Evolutionary conservation across 2,113 vertebrate species (phyloP), one percentile per base, ranked within the genome.

Genomic region (Ochotona princeps): DNA sequence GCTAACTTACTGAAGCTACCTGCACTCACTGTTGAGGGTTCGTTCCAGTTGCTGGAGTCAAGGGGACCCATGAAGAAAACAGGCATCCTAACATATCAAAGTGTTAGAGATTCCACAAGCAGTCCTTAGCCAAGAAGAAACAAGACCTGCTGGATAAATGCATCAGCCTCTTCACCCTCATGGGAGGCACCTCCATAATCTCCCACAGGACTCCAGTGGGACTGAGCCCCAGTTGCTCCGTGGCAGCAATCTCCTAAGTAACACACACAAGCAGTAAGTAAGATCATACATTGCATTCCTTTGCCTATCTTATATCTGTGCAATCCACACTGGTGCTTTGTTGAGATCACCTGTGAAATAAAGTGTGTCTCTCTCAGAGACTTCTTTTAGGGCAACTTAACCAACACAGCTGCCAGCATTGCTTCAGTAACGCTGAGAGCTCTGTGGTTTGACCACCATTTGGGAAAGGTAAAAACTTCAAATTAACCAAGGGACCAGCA

Each of bases 131-230:
- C 7, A 44, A 8, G 8, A 15, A 44, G 20, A 44, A 28, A 51
- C 1, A 47, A 21, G 35, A 65, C n/a, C 14, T 35, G 15, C 13
- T 69, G 49, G 38, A 61, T 30, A 49, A 63, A 61, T 4, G 4
- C 26, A 26, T 1, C 5, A 18, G 14, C 6, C 2, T 60, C 15
- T 20, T 65, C 47, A 17, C 1, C 17, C 25, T 49, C 18, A 14
- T 20, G 12, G 26, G 2, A 25, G 15, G 32, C 1, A 5, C 13
- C 26, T 80, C 17, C 49, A 21, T 1, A 8, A 0, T 54, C 8
- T 65, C 12, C 44, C 63, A 44, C 0, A 35, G 60, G 10, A 30
- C 21, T 49, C 49, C 18, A 30, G 3, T 0, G 32, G 21, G 44
- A 63, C 47, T 38, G 26, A 17, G 47, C 17, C 23, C 32, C 49